These are phyloP conservation scores for Montipora cactus DNA, from an alignment of 64 coral and sea anemone species.

Conservation along the genomic window DNA sequence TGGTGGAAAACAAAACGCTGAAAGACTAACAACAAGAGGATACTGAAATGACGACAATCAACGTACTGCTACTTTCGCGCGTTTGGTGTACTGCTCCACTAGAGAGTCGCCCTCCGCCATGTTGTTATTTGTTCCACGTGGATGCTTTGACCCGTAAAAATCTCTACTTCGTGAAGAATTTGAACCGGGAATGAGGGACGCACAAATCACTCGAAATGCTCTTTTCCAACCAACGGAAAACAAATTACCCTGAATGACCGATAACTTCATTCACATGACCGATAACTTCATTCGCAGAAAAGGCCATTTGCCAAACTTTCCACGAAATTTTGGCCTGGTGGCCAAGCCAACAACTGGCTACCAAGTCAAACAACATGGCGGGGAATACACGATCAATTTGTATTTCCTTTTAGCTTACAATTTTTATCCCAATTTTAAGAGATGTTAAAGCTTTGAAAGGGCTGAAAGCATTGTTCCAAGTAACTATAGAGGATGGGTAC, in stretches of 20 bases:
- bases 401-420: too few species aligned
- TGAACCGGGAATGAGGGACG: background rate
- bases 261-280: background rate
- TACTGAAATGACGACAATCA: background rate
- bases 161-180: background rate
- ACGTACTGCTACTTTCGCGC: conserved; percentile 84
- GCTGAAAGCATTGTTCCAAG: background rate
- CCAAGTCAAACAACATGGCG: conserved; percentile 54
- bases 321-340: conserved; percentile 1
- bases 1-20: background rate
- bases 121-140: conserved; percentile 79
- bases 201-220: conserved; percentile 17
- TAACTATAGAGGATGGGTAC: conserved; percentile 70
- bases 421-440: background rate
- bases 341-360: background rate
- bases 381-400: background rate
- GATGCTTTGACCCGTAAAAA: conserved; percentile 5
- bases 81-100: conserved; percentile 82
- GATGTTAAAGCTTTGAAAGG: background rate
- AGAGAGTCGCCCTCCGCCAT: conserved; percentile 71
- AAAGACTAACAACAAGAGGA: background rate
- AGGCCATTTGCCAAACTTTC: background rate
- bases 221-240: conserved; percentile 29
- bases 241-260: background rate
- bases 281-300: conserved; percentile 28